phyloP scores from a whole-genome alignment of 2,888 invertebrate species.

The Anorthoa munda region DNA sequence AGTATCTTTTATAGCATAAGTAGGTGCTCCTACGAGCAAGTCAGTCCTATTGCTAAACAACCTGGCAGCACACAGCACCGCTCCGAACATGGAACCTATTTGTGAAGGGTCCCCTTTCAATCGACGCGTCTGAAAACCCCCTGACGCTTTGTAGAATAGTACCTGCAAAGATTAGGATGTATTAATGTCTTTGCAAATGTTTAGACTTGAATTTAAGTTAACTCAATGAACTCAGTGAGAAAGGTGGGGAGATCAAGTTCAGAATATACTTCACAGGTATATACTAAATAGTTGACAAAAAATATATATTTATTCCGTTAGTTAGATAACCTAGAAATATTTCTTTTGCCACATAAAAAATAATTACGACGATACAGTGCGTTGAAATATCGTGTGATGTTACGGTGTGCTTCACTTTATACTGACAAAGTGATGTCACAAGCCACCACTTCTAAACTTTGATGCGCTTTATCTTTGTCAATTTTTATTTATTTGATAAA shows the following conservation, averaged over 20 bases:
- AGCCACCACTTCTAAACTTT: too few relatives aligned
- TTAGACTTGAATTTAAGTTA: not conserved
- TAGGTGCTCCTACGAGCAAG: constrained; percentile 93
- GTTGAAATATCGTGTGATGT: too few relatives aligned
- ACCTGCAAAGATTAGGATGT: not conserved
- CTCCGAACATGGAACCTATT: constrained; percentile 91
- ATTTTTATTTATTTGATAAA: too few relatives aligned
- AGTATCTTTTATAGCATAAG: constrained; percentile 65
- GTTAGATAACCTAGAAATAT: too few relatives aligned
- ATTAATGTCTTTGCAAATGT: not conserved
- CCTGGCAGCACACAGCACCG: constrained; percentile 85
- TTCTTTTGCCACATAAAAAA: too few relatives aligned
- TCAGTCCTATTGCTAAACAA: constrained; percentile 78
- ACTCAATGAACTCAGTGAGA: not conserved
- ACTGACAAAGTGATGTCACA: too few relatives aligned
- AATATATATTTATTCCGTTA: too few relatives aligned
- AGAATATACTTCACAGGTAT: not conserved
- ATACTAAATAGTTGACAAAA: too few relatives aligned
- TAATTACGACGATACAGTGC: too few relatives aligned
- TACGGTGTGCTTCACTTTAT: too few relatives aligned
- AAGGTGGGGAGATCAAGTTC: not conserved
- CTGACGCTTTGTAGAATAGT: not conserved
- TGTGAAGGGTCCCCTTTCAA: not conserved
- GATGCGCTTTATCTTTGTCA: too few relatives aligned
- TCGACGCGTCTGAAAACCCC: not conserved